A percentile compares a stretch with the other conserved stretches of the same genome.
Conservation (phyloP, 2,113 vertebrate genomes). For the Deroptyus accipitrinus region DNA sequence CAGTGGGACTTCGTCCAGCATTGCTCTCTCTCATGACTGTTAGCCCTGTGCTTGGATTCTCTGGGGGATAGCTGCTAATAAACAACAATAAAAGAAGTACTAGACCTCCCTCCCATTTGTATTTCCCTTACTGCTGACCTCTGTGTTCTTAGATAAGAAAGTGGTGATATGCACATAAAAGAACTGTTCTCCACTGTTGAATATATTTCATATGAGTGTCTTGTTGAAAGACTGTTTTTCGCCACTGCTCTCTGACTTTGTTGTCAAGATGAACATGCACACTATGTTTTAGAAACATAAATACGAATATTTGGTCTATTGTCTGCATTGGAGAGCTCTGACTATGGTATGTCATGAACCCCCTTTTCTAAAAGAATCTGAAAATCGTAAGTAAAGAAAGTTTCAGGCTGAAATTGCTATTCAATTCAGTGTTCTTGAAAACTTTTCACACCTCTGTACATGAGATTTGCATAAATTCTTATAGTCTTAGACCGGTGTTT, state of each 20-base stretch:
- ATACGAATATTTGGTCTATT: not conserved
- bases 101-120: not conserved
- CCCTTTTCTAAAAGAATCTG: not conserved
- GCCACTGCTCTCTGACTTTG: not conserved
- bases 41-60: not conserved
- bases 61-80: not conserved
- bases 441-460: not conserved
- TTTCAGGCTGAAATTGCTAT: not conserved
- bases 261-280: not conserved
- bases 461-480: not conserved
- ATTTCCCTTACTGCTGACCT: not conserved
- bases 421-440: not conserved
- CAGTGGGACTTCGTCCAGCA: not conserved
- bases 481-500: not conserved
- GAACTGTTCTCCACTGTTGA: not conserved
- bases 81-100: not conserved
- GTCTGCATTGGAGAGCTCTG: not conserved
- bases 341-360: not conserved
- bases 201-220: constrained; percentile 6
- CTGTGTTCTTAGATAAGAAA: not conserved
- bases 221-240: constrained; percentile 21
- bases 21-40: not conserved
- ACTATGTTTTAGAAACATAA: not conserved
- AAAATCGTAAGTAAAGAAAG: not conserved
- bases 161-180: not conserved